Evolutionary conservation across 2,797 vertebrate genomes (phyloP).

Genomic region (Pipistrellus kuhlii): DNA sequence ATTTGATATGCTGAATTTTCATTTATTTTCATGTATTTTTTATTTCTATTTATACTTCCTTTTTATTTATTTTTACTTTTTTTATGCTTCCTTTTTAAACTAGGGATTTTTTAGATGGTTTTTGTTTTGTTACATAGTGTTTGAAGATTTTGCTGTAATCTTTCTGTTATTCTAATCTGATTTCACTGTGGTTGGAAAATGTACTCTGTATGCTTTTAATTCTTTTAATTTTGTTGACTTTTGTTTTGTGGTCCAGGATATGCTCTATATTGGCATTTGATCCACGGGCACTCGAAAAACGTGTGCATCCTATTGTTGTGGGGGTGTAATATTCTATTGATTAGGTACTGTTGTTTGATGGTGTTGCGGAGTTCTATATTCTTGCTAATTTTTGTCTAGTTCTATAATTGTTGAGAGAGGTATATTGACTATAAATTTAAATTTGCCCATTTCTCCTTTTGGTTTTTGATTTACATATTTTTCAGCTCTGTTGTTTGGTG

Average conservation of each 20-base stretch:
- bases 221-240: constrained; percentile 4
- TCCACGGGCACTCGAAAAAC: not conserved
- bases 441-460: constrained; percentile 10
- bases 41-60: not conserved
- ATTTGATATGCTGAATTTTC: not conserved
- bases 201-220: not conserved
- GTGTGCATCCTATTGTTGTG: not conserved
- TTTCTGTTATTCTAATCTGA: constrained; percentile 42
- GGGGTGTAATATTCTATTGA: not conserved
- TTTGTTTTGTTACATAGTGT: not conserved
- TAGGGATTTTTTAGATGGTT: not conserved
- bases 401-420: not conserved
- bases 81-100: not conserved
- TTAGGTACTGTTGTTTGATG: not conserved
- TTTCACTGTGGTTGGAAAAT: constrained; percentile 46
- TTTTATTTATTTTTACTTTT: constrained; percentile 45
- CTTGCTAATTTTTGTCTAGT: constrained; percentile 13
- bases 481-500: not conserved
- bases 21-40: constrained; percentile 21
- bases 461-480: not conserved
- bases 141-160: not conserved
- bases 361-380: not conserved
- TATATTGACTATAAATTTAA: not conserved
- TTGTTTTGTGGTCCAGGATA: not conserved
- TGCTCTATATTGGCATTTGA: not conserved